Percentiles rank a stretch among this genome's conserved stretches.
Evolutionary conservation across 2,888 invertebrate species (phyloP).

Genomic region (Lithophane ornitopus): DNA sequence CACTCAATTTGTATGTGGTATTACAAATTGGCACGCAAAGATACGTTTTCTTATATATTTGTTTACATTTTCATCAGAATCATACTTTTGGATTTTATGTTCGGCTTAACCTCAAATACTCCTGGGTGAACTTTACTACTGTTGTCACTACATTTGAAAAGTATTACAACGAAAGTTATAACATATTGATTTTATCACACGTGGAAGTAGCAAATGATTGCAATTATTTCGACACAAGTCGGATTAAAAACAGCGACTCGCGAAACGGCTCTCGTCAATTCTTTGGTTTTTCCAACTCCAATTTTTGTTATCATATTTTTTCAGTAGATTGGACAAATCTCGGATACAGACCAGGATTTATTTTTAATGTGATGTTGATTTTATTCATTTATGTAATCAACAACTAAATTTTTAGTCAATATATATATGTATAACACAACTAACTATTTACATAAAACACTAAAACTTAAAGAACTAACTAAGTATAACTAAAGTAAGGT

Average conservation of each 20-base stretch:
- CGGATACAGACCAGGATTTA: background rate
- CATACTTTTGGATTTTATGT: constrained; percentile 11
- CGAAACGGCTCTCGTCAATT: constrained; percentile 1
- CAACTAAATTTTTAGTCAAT: no score
- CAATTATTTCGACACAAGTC: constrained; percentile 4
- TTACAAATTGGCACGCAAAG: background rate
- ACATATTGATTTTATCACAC: background rate
- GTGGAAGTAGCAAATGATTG: constrained; percentile 10
- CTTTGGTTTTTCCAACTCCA: constrained; percentile 1
- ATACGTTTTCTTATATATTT: background rate
- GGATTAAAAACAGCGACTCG: constrained; percentile 14
- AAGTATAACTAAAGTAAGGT: no score
- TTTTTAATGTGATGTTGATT: background rate
- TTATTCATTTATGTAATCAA: no score
- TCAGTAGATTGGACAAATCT: constrained; percentile 1
- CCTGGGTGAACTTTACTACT: constrained; percentile 3
- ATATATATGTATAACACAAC: no score
- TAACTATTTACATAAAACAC: no score
- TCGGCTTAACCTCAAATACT: constrained; percentile 29
- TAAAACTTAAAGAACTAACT: no score
- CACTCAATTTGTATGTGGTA: background rate
- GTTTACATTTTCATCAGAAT: background rate
- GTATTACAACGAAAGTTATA: background rate
- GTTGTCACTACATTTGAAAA: background rate
- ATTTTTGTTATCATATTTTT: constrained; percentile 24